Base-by-base conservation (phyloP, 2,888 invertebrate species). In the Lasioglossum leucozonium region DNA sequence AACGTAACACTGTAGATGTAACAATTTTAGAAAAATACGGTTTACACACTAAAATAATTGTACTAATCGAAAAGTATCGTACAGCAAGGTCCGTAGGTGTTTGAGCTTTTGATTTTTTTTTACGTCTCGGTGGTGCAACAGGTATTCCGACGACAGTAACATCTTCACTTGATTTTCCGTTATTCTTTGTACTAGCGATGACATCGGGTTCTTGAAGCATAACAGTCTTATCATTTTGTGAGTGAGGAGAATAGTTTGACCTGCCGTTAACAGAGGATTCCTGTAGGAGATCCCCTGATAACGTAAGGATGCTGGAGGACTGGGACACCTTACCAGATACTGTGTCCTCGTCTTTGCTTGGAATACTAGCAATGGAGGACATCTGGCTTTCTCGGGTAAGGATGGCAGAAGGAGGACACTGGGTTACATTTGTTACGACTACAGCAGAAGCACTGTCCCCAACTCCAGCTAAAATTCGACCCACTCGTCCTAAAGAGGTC, bases 121-220 rank as follows among this genome's bases (percentile, higher is more conserved):
- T 98, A 91, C 97, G 96, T 87, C 98, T 95, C 0, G 98, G 98
- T 84, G 98, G 98, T 79, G 98, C 97, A 62, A 97, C 95, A 5
- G 97, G 97, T 89, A 92, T 91, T 71, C 90, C 89, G 55, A 90
- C 92, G 77, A 93, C 92, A 37, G 91, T 84, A 65, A 89, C 83
- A 85, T 94, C 95, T 77, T 95, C 94, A 34, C 89, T 85, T 40
- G 89, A 81, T 85, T 95, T 95, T 47, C 94, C 93, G 81, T 94
- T 94, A 88, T 92, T 93, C 86, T 98, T 99, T 87, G 98, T 98
- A 95, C 98, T 99, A 82, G 98, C 98, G 91, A 99, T 98, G 92
- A 99, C 98, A 95, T 99, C 99, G 3, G 99, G 99, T 95, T 98
- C 98, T 93, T 97, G 97, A 94, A 97, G 96, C 72, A 93, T 90